Base-by-base conservation (phyloP, 92 coral and sea anemone genomes). In the Zoanthus gigantus region DNA sequence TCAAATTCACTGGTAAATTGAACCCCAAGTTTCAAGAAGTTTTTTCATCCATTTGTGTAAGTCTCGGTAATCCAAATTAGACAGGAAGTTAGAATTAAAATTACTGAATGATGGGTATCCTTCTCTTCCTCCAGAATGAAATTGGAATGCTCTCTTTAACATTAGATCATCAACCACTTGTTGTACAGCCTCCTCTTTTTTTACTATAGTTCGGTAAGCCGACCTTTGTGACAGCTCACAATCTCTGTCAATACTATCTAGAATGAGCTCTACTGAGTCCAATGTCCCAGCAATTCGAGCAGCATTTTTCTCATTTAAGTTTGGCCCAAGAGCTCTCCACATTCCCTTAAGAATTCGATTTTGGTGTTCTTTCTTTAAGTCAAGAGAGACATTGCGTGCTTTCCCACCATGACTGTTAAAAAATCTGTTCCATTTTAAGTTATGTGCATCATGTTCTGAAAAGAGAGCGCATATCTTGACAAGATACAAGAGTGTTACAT, bases 301-400 rank as follows among this genome's bases (percentile, higher is more conserved):
- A 65, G 95, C 95, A 90, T 73, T 90, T 1, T 34, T 6, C 67
- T 93, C 92, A 88, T 90, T 88, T 11, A 90, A 46, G 69, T 93
- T 90, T 12, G 95, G 90, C 34, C 95, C 95, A 14, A 93, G 72
- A 23, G 87, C 92, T 29, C 90, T 57, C 95, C 93, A 93, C 88
- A 90, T 79, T 37, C 52, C 71, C 71, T 93, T 93, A 32, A 93
- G 83, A 1, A 87, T 69, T 28, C 71, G 68, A 73, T 93, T 88
- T 56, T 93, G 93, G 34, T 90, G 95, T 60, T 93, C 92, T 42
- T 93, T 93, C 17, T 89, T 32, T 32, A 93, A 57, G 32, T 93
- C 95, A 18, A 93, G 86, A 29, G 93, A 89, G 53, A 93, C 84
- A 66, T 93, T 90, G 15, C 47, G 31, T 5, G 90, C 95, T 76